Evolutionary conservation across 2,113 vertebrate genomes (phyloP).

Genomic region (Gymnogyps californianus): DNA sequence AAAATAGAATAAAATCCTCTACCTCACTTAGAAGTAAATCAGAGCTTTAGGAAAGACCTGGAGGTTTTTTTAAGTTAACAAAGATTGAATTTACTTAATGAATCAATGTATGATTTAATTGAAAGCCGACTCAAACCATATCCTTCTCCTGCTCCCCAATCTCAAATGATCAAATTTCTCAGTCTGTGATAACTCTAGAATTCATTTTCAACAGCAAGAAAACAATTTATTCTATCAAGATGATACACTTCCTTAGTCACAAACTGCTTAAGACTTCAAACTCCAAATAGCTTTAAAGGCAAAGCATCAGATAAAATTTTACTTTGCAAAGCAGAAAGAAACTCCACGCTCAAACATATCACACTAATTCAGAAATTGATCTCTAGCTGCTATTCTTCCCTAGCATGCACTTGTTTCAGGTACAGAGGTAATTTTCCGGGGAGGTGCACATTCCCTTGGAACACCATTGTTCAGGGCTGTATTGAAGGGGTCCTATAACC

Average conservation of each 20-base stretch:
- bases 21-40: slow-evolving; percentile 27
- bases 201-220: slow-evolving; percentile 3
- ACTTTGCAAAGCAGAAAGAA: background rate
- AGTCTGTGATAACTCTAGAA: background rate
- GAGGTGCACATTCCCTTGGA: background rate
- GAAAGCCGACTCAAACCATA: background rate
- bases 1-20: slow-evolving; percentile 39
- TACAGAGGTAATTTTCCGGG: background rate
- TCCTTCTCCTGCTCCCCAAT: background rate
- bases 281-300: background rate
- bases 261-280: background rate
- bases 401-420: background rate
- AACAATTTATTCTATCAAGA: slow-evolving; percentile 25
- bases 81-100: slow-evolving; percentile 3
- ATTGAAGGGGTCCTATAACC: background rate
- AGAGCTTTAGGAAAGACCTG: slow-evolving; percentile 2
- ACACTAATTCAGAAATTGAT: background rate
- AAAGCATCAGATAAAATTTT: background rate
- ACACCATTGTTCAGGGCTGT: background rate
- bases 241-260: background rate
- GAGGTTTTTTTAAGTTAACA: background rate
- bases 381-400: background rate
- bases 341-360: background rate
- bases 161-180: background rate
- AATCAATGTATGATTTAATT: slow-evolving; percentile 8